These are phyloP conservation scores for Cryptosula pallasiana DNA, from an alignment of 2,888 invertebrate genomes.

Conservation along the genomic window DNA sequence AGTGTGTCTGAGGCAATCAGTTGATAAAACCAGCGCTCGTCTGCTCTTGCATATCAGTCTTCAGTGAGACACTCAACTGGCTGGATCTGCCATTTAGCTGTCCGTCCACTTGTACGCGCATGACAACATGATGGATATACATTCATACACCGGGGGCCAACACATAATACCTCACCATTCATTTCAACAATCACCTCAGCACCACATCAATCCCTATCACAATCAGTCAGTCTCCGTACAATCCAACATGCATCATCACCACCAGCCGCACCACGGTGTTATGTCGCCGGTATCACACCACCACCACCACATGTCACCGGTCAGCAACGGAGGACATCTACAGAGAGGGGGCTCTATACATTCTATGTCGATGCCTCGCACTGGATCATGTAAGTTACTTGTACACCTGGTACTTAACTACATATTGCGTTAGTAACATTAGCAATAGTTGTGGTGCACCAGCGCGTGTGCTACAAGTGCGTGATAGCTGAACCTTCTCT, in stretches of 20 bases:
- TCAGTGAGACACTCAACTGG: background rate
- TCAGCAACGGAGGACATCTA: background rate
- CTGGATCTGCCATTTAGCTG: background rate
- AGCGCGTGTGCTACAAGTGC: too few relatives aligned
- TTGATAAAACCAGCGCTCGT: background rate
- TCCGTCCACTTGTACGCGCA: background rate
- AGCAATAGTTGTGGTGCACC: too few relatives aligned
- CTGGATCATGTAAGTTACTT: conserved; percentile 18
- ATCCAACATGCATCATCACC: conserved; percentile 18
- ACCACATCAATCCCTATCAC: conserved; percentile 20
- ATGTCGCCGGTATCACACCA: background rate
- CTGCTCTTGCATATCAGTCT: background rate
- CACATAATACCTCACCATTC: background rate
- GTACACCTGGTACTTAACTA: too few relatives aligned
- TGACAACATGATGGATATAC: conserved; percentile 23
- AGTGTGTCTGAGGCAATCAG: background rate
- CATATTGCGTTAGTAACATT: too few relatives aligned
- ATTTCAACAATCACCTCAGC: conserved; percentile 15
- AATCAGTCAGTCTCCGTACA: background rate
- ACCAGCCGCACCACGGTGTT: background rate
- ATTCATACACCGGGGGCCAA: background rate
- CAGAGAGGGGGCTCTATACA: background rate
- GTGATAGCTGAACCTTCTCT: too few relatives aligned
- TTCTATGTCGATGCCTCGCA: conserved; percentile 4
- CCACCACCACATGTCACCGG: conserved; percentile 21